phyloP scores from a whole-genome alignment of 2,113 vertebrate genomes.

The Taurulus bubalis region DNA sequence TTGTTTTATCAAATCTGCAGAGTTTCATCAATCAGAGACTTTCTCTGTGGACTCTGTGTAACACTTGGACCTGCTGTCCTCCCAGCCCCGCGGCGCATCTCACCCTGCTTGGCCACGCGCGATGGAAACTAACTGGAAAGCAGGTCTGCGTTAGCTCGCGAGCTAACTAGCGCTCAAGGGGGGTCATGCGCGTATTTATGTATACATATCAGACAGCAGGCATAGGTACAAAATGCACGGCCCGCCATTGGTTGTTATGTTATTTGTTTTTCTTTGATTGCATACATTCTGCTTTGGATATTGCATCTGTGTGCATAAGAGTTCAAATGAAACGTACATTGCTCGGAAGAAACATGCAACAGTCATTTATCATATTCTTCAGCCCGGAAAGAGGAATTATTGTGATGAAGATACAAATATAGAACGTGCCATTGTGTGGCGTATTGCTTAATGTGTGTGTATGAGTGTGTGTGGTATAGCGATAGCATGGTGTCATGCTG shows the following conservation, averaged over 20 bases:
- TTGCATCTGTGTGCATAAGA: not conserved
- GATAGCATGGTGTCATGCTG: constrained; percentile 72
- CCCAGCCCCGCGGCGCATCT: too few species aligned
- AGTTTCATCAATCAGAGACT: too few species aligned
- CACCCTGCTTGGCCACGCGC: too few species aligned
- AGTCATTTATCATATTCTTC: constrained; percentile 42
- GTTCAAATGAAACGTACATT: constrained; percentile 17
- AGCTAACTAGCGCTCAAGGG: too few species aligned
- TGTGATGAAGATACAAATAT: constrained; percentile 61
- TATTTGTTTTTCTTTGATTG: not conserved
- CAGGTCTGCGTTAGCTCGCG: too few species aligned
- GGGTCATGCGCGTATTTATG: too few species aligned
- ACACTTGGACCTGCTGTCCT: too few species aligned
- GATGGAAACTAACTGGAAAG: too few species aligned
- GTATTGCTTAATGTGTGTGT: constrained; percentile 4
- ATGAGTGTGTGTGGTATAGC: constrained; percentile 26
- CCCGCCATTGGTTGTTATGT: not conserved
- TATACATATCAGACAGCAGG: too few species aligned
- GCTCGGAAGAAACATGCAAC: constrained; percentile 41
- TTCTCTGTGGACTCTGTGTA: too few species aligned
- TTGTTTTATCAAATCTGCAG: too few species aligned
- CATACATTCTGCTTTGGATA: constrained; percentile 8
- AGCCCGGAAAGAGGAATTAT: constrained; percentile 41
- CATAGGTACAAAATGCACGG: too few species aligned
- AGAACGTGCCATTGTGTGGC: constrained; percentile 39